Evolutionary conservation across 2,888 invertebrate species (phyloP), one percentile per base, ranked within the genome.

Genomic region (Tiphia femorata): DNA sequence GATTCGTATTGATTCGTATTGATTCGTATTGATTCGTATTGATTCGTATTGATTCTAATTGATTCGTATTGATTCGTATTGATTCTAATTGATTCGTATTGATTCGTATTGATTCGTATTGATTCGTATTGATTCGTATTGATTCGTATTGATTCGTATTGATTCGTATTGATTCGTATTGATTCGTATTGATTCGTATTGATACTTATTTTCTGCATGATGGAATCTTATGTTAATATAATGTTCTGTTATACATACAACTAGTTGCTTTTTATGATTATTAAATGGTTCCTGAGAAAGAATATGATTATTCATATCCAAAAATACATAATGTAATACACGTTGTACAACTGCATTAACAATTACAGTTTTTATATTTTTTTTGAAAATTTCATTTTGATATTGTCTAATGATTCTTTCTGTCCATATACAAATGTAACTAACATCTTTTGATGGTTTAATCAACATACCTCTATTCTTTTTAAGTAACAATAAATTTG

Each of bases 221-320:
- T 37, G 37, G 8, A 2, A 37, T 14, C 37, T n/a, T 12, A 37
- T 37, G 12, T 16, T 37, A 2, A 37, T 6, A 37, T 14, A 37
- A 14, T 6, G 16, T 16, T 37, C 37, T 37, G 16, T 37, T 12
- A 37, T 12, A 16, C 14, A 12, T 37, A 12, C 4, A 37, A 37
- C 16, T 12, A 37, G 16, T 37, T 37, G 37, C 4, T 14, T 37
- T 37, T 37, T 37, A 37, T 37, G 37, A 16, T 37, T 37, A 37
- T 37, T 37, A 16, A 3, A 37, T 14, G 17, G 12, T 12, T 2
- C 3, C 17, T 37, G 37, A 37, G 14, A 12, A 3, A 37, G 37
- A 14, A 37, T 37, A 37, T 37, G 37, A 37, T 37, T 16, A 16
- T 4, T 37, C 37, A 37, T 37, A 8, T 37, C 37, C 16, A 29